A percentile compares a stretch with the other conserved stretches of the same genome.
Evolutionary conservation across 2,113 vertebrate genomes (phyloP).

Genomic region (Enhydra lutris): DNA sequence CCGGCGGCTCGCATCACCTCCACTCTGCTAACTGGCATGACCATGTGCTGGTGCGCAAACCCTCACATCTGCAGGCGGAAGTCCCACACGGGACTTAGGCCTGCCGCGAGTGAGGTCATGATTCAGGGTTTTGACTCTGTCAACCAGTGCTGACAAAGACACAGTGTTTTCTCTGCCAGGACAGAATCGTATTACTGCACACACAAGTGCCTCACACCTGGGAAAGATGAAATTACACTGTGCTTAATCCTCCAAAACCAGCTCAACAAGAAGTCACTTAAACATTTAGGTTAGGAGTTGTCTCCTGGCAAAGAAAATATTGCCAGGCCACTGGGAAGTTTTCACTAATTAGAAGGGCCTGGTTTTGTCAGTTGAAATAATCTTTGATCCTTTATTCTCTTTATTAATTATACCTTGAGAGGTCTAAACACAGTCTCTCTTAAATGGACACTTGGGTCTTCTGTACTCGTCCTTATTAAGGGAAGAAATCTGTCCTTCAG

Average conservation of each 20-base stretch:
- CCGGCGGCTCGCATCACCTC: background rate
- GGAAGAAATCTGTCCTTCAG: background rate
- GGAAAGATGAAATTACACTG: constrained; percentile 77
- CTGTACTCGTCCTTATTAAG: background rate
- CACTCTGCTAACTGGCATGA: background rate
- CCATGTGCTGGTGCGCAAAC: rapidly evolving
- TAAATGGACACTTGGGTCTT: background rate
- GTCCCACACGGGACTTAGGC: background rate
- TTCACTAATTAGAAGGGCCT: constrained; percentile 74
- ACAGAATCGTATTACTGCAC: constrained; percentile 62
- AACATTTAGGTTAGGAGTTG: constrained; percentile 73
- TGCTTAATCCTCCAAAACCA: constrained; percentile 80
- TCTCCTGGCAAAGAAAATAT: constrained; percentile 66
- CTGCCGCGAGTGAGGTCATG: constrained; percentile 28
- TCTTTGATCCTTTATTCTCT: constrained; percentile 53
- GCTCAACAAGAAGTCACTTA: constrained; percentile 77
- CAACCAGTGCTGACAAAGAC: constrained; percentile 59
- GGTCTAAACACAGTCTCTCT: background rate
- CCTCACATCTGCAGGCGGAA: background rate
- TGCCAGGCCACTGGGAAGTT: constrained; percentile 55
- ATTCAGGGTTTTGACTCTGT: background rate
- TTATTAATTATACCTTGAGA: constrained; percentile 25
- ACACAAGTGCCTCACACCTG: constrained; percentile 74
- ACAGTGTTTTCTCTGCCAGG: constrained; percentile 51
- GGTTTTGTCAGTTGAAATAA: constrained; percentile 68